Percentiles rank a stretch among this genome's conserved stretches.
phyloP scores from a whole-genome alignment of 2,888 invertebrate genomes.

The Phengaris arion region DNA sequence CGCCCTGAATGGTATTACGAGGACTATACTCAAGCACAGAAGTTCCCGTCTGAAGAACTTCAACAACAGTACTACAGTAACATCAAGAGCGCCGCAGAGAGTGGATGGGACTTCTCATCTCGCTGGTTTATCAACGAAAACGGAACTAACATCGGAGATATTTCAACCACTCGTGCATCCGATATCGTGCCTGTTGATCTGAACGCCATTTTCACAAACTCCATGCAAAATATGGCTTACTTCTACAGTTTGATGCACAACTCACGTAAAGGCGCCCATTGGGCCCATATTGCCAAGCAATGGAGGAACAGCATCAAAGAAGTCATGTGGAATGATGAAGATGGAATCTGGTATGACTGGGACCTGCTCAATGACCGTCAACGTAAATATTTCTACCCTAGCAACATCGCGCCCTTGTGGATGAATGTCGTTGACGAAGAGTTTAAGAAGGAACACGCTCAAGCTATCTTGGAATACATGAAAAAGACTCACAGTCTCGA shows the following conservation, averaged over 20 bases:
- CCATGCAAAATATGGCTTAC: slow-evolving; percentile 81
- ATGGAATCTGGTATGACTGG: slow-evolving; percentile 90
- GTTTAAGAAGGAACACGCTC: slow-evolving; percentile 59
- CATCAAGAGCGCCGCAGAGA: slow-evolving; percentile 89
- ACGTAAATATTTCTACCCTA: slow-evolving; percentile 85
- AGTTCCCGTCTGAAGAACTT: slow-evolving; percentile 60
- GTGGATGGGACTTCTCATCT: slow-evolving; percentile 93
- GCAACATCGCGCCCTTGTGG: slow-evolving; percentile 88
- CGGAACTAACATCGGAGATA: slow-evolving; percentile 79
- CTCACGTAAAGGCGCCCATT: slow-evolving; percentile 67
- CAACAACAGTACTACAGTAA: slow-evolving; percentile 82
- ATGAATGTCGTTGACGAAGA: slow-evolving; percentile 76
- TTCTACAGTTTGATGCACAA: slow-evolving; percentile 79
- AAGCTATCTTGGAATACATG: slow-evolving; percentile 77
- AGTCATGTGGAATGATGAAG: slow-evolving; percentile 86
- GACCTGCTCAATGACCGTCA: slow-evolving; percentile 78
- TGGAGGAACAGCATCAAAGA: slow-evolving; percentile 82
- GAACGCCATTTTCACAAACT: slow-evolving; percentile 87
- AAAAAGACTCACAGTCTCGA: slow-evolving; percentile 66
- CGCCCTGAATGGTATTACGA: slow-evolving; percentile 86
- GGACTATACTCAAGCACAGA: slow-evolving; percentile 77
- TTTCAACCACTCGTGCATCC: slow-evolving; percentile 82
- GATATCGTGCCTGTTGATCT: slow-evolving; percentile 89
- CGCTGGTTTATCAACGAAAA: slow-evolving; percentile 84
- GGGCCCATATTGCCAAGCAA: slow-evolving; percentile 73